phyloP scores from a whole-genome alignment of 2,797 vertebrate genomes.

The Otolemur crassicaudatus region DNA sequence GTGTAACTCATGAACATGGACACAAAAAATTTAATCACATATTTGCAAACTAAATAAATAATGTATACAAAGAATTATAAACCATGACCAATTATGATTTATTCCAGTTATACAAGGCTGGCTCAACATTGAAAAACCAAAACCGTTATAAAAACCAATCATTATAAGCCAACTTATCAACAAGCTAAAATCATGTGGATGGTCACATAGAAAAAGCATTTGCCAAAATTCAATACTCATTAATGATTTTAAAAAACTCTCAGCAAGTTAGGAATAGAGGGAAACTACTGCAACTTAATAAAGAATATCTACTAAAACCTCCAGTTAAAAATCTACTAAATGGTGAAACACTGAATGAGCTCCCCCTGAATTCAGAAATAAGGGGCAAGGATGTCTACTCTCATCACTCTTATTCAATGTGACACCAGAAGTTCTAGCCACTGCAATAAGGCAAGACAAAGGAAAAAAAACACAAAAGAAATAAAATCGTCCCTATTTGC shows the following conservation, averaged over 20 bases:
- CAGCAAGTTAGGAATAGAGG: neutral
- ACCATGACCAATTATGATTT: neutral
- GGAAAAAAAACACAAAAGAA: neutral
- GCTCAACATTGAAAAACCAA: neutral
- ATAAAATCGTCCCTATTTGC: neutral
- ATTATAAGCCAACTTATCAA: neutral
- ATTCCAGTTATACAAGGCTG: neutral
- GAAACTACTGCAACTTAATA: neutral
- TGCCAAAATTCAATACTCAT: neutral
- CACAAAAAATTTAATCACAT: neutral
- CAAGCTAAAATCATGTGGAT: neutral
- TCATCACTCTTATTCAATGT: neutral
- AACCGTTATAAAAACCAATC: too few relatives aligned
- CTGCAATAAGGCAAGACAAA: neutral
- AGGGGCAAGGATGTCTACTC: neutral
- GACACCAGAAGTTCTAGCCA: neutral
- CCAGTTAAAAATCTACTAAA: neutral
- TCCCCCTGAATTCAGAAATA: neutral
- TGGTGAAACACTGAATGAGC: neutral
- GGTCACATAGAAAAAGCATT: neutral
- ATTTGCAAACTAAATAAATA: constrained; percentile 11
- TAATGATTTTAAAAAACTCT: neutral
- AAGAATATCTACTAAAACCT: neutral
- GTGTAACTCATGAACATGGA: neutral
- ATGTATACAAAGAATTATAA: neutral